Evolutionary conservation across 2,888 invertebrate species (phyloP), one percentile per base, ranked within the genome.

Genomic region (Pheosia gnoma): DNA sequence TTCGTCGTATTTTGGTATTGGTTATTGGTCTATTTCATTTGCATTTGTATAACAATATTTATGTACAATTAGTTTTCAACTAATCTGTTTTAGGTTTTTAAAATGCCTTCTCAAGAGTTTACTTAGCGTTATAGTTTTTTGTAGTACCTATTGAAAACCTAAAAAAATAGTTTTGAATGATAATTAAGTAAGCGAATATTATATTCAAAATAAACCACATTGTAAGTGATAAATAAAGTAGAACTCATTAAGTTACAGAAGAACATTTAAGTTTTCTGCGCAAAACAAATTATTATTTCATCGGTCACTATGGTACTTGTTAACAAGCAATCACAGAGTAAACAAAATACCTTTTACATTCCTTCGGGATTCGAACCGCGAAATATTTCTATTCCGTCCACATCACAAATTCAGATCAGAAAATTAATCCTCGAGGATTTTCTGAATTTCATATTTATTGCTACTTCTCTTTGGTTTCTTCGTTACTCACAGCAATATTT

Each of bases 351-450:
- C 56, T 45, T 56, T 60, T 54, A 59, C 56, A 59, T 66, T 67
- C 65, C 61, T 68, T 45, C 6, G 43, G 61, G 73, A 62, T 52
- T 13, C 36, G 41, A 59, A 58, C 67, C 66, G 36, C 59, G 58
- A 61, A 59, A 61, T 65, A 65, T 69, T 68, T 68, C 65, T 60
- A 62, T 69, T 73, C 67, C 59, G 57, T 41, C 64, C 61, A 58
- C 72, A 68, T 68, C 63, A 66, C 61, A 72, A 74, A 75, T 77
- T 72, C 65, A 72, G 67, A 74, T 67, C 69, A 68, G 61, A 73
- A 72, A 79, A 76, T 77, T 76, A 77, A 71, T 69, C 68, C 71
- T 63, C 60, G 51, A 70, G 67, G 68, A 70, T 76, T 76, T 73
- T 69, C 66, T 65, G 71, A 73, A 75, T 74, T 72, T 74, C 68